Base-by-base conservation (phyloP, 2,888 invertebrate species). In the Cosmia trapezina region DNA sequence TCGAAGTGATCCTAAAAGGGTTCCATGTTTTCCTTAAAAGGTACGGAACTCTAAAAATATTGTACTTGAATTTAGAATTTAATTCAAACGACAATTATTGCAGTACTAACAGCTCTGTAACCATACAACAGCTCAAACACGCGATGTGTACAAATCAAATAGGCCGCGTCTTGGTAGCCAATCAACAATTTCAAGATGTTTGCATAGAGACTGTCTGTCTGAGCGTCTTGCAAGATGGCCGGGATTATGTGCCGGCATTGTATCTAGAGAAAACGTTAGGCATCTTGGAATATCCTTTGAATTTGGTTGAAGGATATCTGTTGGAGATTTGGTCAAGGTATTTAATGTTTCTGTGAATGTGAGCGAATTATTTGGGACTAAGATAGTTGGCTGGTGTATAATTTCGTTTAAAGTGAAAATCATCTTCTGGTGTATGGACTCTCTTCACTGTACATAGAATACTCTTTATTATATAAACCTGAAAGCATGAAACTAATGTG, bases 141-240 rank as follows among this genome's bases (percentile, higher is more conserved):
- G 89, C 89, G 90, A 92, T 93, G 92, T 93, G 93, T 93, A 93
- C 94, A 94, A 95, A 95, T 95, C 95, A 94, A 94, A 94, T 90
- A 92, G 92, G 91, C 92, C 88, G 89, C 90, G 91, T 93, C 93
- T 92, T 93, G 89, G 90, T 89, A 88, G 89, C 89, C 93, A 93
- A 95, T 95, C 94, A 94, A 94, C 94, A 94, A 93, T 94, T 93
- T 93, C 90, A 95, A 95, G 95, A 95, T 92, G 94, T 94, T 95
- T 94, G 94, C 91, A 75, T 84, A 84, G 73, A 83, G 69, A 45
- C 80, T 86, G 89, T 88, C 89, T 83, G 87, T 86, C 84, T 83
- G 83, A 74, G 70, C 71, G 84, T 85, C 84, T 85, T 76, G 71
- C 72, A 69, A 84, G 84, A 70, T 75, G 70, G 65, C 28, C 66